Conservation (phyloP, 2,888 invertebrate species). For the Parascotia fuliginaria region DNA sequence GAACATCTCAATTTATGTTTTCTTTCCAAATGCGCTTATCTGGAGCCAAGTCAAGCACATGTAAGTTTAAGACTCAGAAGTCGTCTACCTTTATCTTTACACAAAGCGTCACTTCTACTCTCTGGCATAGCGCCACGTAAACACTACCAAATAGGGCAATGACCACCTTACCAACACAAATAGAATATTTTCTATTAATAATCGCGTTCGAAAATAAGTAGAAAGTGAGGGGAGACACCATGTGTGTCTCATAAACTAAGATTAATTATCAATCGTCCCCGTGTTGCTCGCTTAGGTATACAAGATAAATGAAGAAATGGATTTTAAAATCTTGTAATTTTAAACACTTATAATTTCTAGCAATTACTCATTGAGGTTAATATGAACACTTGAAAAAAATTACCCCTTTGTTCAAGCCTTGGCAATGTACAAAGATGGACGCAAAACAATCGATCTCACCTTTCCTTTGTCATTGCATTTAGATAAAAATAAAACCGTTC, state of each 20-base stretch:
- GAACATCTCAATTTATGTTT: slow-evolving; percentile 22
- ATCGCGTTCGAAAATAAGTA: slow-evolving; percentile 70
- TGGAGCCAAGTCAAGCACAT: slow-evolving; percentile 15
- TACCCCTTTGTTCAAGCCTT: not conserved
- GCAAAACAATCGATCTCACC: slow-evolving; percentile 15
- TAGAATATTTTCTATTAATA: slow-evolving; percentile 78
- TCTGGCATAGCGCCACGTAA: slow-evolving; percentile 77
- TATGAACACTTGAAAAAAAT: no score
- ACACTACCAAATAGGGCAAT: slow-evolving; percentile 83
- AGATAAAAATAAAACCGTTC: slow-evolving; percentile 24
- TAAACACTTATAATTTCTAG: no score
- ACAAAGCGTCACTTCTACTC: slow-evolving; percentile 50
- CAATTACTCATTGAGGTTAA: no score
- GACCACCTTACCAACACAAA: slow-evolving; percentile 76
- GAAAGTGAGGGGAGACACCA: slow-evolving; percentile 68
- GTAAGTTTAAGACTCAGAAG: slow-evolving; percentile 35
- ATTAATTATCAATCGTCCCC: slow-evolving; percentile 60
- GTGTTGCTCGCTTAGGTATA: slow-evolving; percentile 4
- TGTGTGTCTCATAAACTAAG: slow-evolving; percentile 66
- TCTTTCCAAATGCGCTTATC: slow-evolving; percentile 23
- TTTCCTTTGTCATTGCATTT: slow-evolving; percentile 26
- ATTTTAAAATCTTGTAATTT: no score
- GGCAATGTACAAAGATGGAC: slow-evolving; percentile 13
- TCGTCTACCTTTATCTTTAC: slow-evolving; percentile 30
- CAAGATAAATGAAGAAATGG: no score